Base-by-base conservation (phyloP, 1,140 invertebrate genomes). In the Drosophila eugracilis region DNA sequence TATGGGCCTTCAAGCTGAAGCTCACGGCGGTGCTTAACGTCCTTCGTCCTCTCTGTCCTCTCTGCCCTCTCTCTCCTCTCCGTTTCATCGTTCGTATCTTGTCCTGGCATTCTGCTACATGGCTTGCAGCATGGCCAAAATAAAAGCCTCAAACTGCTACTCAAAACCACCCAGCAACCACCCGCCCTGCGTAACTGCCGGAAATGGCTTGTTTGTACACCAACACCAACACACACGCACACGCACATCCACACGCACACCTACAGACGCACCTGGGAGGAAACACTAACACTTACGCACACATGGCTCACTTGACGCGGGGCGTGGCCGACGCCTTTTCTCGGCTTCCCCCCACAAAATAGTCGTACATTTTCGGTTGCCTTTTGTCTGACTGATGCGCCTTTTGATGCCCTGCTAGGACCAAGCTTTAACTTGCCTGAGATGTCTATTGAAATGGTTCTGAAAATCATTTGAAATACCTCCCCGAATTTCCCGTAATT, bases 121-220 rank as follows among this genome's bases (percentile, higher is more conserved):
- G 22, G 39, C 52, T 36, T 58, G n/a, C 41, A 60, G 30, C 42
- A 30, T 22, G 22, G 15, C 57, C 50, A 22, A 49, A 60, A 55
- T 26, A 45, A n/a, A 21, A 30, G 30, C 15, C 39, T 14, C 52
- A 37, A n/a, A 15, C 19, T 34, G 37, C 3, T 19, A 10, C 37
- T 10, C 37, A 17, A 19, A 6, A 5, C 7, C 7, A 10, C 9
- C 37, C 6, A 5, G 2, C 17, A 6, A n/a, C 14, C 5, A 15
- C 37, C 15, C 5, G 3, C 30, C 12, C 22, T n/a, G 19, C 21
- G 57, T 21, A 58, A 12, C 60, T 37, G 54, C 60, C 60, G 62
- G 62, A 66, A 66, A 66, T 62, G 34, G 55, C 44, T 65, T 65
- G 60, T 65, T 65, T 60, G 57, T 42, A 24, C 50, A 22, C 37